phyloP scores from a whole-genome alignment of 1,140 invertebrate species.

The Hetaerina americana region DNA sequence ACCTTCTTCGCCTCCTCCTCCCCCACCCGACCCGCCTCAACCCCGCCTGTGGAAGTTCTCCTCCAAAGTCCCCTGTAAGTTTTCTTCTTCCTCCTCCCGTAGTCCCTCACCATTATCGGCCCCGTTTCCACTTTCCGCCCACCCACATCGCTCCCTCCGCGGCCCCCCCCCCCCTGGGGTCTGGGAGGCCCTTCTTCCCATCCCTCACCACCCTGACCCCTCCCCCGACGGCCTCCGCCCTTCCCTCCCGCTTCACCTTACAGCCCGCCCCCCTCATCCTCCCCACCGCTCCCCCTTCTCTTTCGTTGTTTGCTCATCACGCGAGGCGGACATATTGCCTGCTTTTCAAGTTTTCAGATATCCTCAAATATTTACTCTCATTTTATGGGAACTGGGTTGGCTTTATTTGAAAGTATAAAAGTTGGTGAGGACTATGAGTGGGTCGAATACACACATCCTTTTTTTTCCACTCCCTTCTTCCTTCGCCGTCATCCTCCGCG shows the following conservation, averaged over 20 bases:
- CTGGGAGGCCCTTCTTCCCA: no score
- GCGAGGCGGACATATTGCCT: constrained; percentile 9
- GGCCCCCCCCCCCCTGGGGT: no score
- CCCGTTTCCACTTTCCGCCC: no score
- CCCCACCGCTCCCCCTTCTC: not conserved
- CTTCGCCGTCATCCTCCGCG: not conserved
- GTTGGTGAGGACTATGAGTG: not conserved
- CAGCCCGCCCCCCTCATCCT: not conserved
- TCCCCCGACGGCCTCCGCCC: not conserved
- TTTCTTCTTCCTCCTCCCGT: no score
- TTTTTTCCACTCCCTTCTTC: not conserved
- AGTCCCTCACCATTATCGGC: no score
- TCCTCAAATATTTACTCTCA: constrained; percentile 11
- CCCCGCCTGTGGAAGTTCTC: no score
- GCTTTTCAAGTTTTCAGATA: constrained; percentile 12
- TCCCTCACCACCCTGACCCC: no score
- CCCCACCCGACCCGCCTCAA: no score
- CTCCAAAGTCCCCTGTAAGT: no score
- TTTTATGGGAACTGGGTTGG: constrained; percentile 10
- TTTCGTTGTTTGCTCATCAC: constrained; percentile 6
- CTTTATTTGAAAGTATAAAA: constrained; percentile 10
- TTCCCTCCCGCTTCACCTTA: not conserved
- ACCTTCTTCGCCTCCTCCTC: no score
- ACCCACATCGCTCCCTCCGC: no score
- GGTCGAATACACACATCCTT: not conserved